Evolutionary conservation across 2,888 invertebrate genomes (phyloP).

Genomic region (Fragum whitleyi): DNA sequence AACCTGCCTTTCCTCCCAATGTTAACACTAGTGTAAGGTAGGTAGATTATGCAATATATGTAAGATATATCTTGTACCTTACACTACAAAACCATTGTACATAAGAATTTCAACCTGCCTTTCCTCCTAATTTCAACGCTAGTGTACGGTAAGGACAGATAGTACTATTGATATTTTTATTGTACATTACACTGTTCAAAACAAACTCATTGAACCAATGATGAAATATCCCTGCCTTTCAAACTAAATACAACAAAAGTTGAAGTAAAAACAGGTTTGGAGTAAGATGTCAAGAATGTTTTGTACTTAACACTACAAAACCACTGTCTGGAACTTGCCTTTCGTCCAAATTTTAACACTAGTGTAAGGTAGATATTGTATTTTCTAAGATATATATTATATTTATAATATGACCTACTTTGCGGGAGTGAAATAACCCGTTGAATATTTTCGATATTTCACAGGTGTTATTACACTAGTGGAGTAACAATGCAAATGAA

Average conservation of each 20-base stretch:
- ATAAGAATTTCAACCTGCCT: no score
- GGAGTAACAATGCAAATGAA: no score
- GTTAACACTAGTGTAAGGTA: constrained; percentile 15
- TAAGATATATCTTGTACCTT: no score
- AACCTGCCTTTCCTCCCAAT: constrained; percentile 65
- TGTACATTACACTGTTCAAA: constrained; percentile 76
- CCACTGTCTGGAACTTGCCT: constrained; percentile 75
- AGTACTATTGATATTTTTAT: constrained; percentile 77
- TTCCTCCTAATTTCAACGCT: no score
- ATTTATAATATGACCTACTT: no score
- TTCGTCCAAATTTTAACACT: constrained; percentile 39
- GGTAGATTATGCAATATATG: not conserved
- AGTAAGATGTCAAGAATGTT: constrained; percentile 59
- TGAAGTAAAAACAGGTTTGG: not conserved
- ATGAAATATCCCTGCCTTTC: constrained; percentile 71
- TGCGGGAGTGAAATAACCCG: no score
- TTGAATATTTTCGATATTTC: no score
- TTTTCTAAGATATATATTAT: not conserved
- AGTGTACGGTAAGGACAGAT: constrained; percentile 65
- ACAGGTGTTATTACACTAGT: no score
- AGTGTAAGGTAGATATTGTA: constrained; percentile 11
- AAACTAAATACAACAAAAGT: constrained; percentile 12
- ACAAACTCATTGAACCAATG: constrained; percentile 70
- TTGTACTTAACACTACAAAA: constrained; percentile 72
- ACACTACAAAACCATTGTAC: no score